Percentiles rank a stretch among this genome's conserved stretches.
These are phyloP conservation scores for Scolanthus callimorphus DNA, from an alignment of 92 coral and sea anemone genomes.

Conservation along the genomic window DNA sequence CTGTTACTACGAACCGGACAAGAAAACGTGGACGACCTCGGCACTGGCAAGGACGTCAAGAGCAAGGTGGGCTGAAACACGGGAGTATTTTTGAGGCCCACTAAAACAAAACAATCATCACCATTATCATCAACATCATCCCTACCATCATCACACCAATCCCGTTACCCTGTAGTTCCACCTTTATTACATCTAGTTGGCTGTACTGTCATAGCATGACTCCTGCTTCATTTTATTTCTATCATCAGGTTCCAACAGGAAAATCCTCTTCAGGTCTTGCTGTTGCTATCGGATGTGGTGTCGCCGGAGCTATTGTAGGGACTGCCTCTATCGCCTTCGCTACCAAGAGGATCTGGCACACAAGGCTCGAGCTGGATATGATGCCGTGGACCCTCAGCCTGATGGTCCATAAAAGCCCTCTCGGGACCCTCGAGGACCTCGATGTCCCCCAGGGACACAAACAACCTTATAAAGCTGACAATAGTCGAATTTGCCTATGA, in stretches of 20 bases:
- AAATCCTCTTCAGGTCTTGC: constrained; percentile 93
- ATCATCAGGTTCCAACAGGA: constrained; percentile 65
- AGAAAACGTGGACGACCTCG: constrained; percentile 91
- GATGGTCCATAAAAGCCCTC: constrained; percentile 64
- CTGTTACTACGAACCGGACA: constrained; percentile 98
- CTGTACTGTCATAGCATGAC: too few relatives aligned
- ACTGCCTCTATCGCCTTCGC: constrained; percentile 97
- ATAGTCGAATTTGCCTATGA: too few relatives aligned
- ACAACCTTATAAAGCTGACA: too few relatives aligned
- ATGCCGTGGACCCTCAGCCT: constrained; percentile 79
- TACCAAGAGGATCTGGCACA: constrained; percentile 92
- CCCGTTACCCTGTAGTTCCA: too few relatives aligned
- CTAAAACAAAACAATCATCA: too few relatives aligned
- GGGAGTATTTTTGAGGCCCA: too few relatives aligned
- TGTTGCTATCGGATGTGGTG: constrained; percentile 99
- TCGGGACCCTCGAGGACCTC: constrained; percentile 1
- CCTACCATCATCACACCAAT: too few relatives aligned
- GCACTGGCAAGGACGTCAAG: constrained; percentile 94
- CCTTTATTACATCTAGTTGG: too few relatives aligned
- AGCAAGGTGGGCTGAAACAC: constrained; percentile 80
- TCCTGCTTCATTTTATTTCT: too few relatives aligned
- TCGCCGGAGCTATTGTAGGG: constrained; percentile 96
- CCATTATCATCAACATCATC: too few relatives aligned
- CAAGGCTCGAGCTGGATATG: constrained; percentile 82
- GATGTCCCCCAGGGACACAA: constrained; percentile 4